phyloP scores from a whole-genome alignment of 2,888 invertebrate genomes.

The Allophyes oxyacanthae region DNA sequence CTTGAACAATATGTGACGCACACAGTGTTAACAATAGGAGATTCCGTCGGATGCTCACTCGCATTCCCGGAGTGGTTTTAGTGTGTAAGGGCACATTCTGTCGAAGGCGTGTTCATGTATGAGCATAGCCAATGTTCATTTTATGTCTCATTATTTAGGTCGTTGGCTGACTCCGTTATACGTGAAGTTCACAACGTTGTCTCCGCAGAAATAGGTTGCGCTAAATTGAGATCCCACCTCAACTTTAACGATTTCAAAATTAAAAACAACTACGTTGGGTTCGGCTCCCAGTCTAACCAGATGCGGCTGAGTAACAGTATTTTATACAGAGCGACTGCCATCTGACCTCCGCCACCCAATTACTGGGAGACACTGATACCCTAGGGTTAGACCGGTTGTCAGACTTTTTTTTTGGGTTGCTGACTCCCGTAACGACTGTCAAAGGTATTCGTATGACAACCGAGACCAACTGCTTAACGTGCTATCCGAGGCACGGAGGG shows the following conservation, averaged over 20 bases:
- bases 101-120: conserved; percentile 48
- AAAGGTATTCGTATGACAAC: too few relatives aligned
- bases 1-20: conserved; percentile 43
- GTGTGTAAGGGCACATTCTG: conserved; percentile 55
- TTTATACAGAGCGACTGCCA: too few relatives aligned
- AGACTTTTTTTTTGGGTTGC: too few relatives aligned
- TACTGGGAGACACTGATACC: too few relatives aligned
- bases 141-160: conserved; percentile 74
- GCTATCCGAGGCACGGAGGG: too few relatives aligned
- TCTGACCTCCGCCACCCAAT: too few relatives aligned
- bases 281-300: too few relatives aligned
- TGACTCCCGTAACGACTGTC: too few relatives aligned
- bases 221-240: conserved; percentile 26
- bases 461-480: too few relatives aligned
- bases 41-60: conserved; percentile 12
- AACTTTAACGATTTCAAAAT: not conserved
- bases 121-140: conserved; percentile 62
- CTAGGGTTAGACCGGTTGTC: too few relatives aligned
- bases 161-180: conserved; percentile 65
- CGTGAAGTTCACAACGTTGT: conserved; percentile 36
- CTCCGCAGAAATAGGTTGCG: conserved; percentile 19
- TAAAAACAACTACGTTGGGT: too few relatives aligned
- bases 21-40: conserved; percentile 32
- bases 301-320: too few relatives aligned
- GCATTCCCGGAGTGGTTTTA: conserved; percentile 17